Base-by-base conservation (phyloP, 2,888 invertebrate species). In the Eristalis tenax region DNA sequence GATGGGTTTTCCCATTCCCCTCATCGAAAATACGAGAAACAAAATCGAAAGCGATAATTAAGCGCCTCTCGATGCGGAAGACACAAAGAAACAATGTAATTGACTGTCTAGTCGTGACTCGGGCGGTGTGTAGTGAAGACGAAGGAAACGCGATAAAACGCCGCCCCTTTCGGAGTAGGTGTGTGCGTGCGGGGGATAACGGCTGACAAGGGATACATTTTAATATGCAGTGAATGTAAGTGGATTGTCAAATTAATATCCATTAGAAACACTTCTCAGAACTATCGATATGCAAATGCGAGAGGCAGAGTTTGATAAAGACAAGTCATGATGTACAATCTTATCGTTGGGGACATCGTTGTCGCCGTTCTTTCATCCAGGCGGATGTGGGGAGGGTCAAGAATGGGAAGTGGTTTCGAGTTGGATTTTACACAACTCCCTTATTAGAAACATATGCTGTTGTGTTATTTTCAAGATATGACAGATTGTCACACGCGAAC, bases 51-150 rank as follows among this genome's bases (percentile, higher is more conserved):
- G 71, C 63, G 75, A 79, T 87, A 80, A 83, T 83, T 87, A 83
- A 87, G 76, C 79, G 83, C 80, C 83, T 80, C 75, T 11, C 59
- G 32, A 74, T 73, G 70, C 74, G 43, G 56, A 71, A 63, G 10
- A 65, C 40, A 73, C 65, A 38, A 81, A 69, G 69, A 74, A 81
- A 74, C 69, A 65, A 61, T 23, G 75, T 87, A 87, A 87, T 87
- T 87, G 87, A 75, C 83, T 76, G 87, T 83, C 87, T 87, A 76
- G 87, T 83, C 87, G 76, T 83, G 87, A 80, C 79, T 32, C 73
- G 68, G 71, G 43, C 75, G 76, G 71, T 38, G 23, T 61, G 63
- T 57, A 68, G 69, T 82, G 23, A 26, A 75, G 63, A 59, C 59
- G 69, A 76, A 74, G 56, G 38, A 50, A 79, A 87, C 23, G 32